These are phyloP conservation scores for Brachyistius frenatus DNA, from an alignment of 2,113 vertebrate genomes.

Conservation along the genomic window DNA sequence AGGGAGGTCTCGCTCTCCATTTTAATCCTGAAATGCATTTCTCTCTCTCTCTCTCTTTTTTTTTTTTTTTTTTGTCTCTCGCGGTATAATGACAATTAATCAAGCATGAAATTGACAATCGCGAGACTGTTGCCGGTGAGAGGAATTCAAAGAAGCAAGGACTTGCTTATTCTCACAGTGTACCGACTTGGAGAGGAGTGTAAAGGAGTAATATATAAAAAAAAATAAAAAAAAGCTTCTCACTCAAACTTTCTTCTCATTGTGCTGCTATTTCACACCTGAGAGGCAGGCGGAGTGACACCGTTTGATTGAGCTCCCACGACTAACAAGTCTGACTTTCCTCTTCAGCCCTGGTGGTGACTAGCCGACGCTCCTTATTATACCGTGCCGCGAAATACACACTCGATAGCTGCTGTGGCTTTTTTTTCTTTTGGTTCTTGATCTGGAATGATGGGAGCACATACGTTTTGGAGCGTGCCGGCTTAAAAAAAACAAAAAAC, in stretches of 20 bases:
- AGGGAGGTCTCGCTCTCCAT: constrained; percentile 74
- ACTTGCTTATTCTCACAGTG: constrained; percentile 57
- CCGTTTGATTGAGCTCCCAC: constrained; percentile 66
- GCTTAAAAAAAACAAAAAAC: too few species aligned
- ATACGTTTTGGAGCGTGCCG: neutral
- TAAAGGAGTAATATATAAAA: neutral
- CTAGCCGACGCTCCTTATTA: constrained; percentile 22
- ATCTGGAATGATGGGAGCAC: constrained; percentile 15
- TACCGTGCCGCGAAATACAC: neutral
- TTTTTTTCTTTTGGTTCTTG: constrained; percentile 16
- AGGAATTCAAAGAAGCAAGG: constrained; percentile 76
- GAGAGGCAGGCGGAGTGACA: constrained; percentile 62
- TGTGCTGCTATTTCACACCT: constrained; percentile 75
- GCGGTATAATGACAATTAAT: constrained; percentile 84
- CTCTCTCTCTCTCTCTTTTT: constrained; percentile 35
- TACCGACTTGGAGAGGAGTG: constrained; percentile 43
- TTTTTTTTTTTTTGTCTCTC: constrained; percentile 68
- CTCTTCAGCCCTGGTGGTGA: constrained; percentile 24
- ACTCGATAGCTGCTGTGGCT: constrained; percentile 19
- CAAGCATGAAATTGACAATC: constrained; percentile 88
- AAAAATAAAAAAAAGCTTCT: constrained; percentile 30
- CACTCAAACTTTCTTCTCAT: constrained; percentile 59
- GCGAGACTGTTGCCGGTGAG: constrained; percentile 75
- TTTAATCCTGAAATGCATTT: constrained; percentile 77
- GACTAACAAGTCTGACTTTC: constrained; percentile 53